Evolutionary conservation across 2,113 vertebrate species (phyloP).

Genomic region (Alethe diademata): DNA sequence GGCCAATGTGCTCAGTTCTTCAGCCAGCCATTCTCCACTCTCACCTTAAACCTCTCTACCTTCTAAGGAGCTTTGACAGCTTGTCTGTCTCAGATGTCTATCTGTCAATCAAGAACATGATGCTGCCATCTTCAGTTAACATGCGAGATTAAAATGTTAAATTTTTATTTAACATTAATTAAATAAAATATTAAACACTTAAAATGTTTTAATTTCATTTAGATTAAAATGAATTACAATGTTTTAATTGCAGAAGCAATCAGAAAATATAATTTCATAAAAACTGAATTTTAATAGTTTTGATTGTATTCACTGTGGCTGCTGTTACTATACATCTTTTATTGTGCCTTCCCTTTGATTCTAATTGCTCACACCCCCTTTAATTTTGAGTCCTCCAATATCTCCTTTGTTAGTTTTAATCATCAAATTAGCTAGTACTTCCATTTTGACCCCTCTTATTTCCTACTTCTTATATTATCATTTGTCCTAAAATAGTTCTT

Average conservation of each 20-base stretch:
- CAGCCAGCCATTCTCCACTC: not conserved
- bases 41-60: not conserved
- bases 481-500: not conserved
- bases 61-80: not conserved
- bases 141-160: too few relatives aligned
- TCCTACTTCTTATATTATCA: not conserved
- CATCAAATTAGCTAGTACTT: not conserved
- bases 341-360: not conserved
- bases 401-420: not conserved
- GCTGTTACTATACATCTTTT: not conserved
- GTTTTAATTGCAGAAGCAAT: not conserved
- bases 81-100: not conserved
- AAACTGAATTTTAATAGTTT: not conserved
- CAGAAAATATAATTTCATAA: not conserved
- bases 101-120: not conserved
- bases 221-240: not conserved
- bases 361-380: not conserved
- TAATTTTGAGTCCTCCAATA: not conserved
- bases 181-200: too few relatives aligned
- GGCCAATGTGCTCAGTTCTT: not conserved
- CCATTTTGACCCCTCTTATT: not conserved
- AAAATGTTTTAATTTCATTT: too few relatives aligned
- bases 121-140: not conserved
- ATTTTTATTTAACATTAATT: too few relatives aligned
- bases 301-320: not conserved